phyloP scores from a whole-genome alignment of 2,113 vertebrate species.

The Seriola dumerili region DNA sequence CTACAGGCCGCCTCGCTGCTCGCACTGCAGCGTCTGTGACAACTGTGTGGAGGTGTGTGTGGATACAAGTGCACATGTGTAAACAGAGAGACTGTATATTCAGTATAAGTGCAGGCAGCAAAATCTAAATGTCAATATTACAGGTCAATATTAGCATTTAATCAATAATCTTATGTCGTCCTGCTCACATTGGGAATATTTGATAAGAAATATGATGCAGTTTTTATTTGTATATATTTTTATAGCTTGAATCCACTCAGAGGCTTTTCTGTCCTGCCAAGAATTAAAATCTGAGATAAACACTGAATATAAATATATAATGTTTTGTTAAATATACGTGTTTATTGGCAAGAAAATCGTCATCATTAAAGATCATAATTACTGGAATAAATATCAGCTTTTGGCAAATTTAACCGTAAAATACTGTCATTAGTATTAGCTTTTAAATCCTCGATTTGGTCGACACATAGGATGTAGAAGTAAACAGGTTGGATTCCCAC shows the following conservation, averaged over 20 bases:
- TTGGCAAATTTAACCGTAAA: constrained; percentile 9
- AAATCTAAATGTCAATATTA: constrained; percentile 15
- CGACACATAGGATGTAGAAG: not conserved
- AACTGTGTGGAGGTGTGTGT: constrained; percentile 96
- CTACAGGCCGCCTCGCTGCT: constrained; percentile 97
- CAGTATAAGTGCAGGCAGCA: not conserved
- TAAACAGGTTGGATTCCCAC: not conserved
- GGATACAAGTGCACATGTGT: not conserved
- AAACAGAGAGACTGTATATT: constrained; percentile 1
- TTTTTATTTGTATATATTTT: not conserved
- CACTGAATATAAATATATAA: not conserved
- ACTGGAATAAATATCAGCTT: constrained; percentile 12
- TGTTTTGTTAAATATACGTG: not conserved
- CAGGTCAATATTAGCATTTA: not conserved
- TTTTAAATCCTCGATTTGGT: not conserved
- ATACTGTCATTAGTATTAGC: constrained; percentile 5
- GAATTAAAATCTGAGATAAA: not conserved
- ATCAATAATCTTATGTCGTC: constrained; percentile 3
- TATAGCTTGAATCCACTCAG: not conserved
- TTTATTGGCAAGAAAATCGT: not conserved
- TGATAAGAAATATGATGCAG: not conserved
- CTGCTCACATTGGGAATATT: not conserved
- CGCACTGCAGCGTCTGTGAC: constrained; percentile 99
- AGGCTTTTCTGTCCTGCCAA: not conserved
- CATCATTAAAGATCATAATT: constrained; percentile 21